Conservation (phyloP, 2,113 vertebrate species). For the Cervus canadensis region DNA sequence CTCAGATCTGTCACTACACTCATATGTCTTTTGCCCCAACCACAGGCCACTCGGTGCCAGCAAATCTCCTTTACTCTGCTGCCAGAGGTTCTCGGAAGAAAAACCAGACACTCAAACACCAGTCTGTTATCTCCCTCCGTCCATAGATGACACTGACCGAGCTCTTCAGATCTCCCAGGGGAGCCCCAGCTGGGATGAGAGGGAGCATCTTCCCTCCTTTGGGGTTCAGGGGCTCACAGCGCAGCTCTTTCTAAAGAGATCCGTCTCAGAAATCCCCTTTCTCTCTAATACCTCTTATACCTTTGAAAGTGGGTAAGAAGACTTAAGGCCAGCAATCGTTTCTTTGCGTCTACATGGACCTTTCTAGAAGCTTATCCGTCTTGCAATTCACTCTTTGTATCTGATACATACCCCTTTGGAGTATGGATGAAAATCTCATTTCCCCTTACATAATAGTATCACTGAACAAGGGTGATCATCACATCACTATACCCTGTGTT, state of each 20-base stretch:
- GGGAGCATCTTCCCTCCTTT: not conserved
- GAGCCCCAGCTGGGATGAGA: not conserved
- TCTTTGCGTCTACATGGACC: not conserved
- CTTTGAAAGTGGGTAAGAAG: not conserved
- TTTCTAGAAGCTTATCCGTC: not conserved
- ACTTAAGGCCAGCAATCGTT: not conserved
- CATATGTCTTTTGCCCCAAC: not conserved
- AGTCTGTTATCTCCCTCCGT: not conserved
- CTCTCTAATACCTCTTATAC: not conserved
- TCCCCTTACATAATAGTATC: not conserved
- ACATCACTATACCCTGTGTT: not conserved
- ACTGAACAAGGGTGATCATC: not conserved
- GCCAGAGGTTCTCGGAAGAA: not conserved
- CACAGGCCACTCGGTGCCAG: not conserved
- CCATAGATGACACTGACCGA: not conserved
- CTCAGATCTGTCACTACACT: not conserved
- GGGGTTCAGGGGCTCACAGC: not conserved
- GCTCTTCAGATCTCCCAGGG: not conserved
- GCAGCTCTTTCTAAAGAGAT: not conserved
- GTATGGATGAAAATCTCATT: not conserved
- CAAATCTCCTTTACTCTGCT: not conserved
- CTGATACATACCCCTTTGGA: not conserved
- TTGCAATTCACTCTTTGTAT: not conserved
- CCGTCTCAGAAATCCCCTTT: not conserved
- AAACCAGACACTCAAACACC: not conserved